Evolutionary conservation across 37 sponge, comb jelly and placozoan genomes (phyloP), one percentile per base, ranked within the genome.

Genomic region (Mnemiopsis leidyi): DNA sequence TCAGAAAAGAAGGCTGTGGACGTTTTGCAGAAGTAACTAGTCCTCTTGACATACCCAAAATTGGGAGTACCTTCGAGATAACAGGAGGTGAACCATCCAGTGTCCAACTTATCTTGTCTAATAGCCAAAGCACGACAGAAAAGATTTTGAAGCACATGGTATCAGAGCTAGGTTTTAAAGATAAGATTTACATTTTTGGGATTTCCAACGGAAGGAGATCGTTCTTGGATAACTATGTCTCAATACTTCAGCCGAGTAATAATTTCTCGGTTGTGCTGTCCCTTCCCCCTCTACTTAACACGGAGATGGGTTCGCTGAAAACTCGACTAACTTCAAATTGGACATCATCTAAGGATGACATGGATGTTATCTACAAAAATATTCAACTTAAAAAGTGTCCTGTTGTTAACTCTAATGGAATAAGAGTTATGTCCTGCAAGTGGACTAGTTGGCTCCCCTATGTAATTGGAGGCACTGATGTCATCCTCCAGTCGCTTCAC

Each of bases 141-240:
- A 37, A 28, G 23, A 85, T 40, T 1, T 37, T 85, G 61, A 18
- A 38, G 9, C 36, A 85, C 26, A 85, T 85, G 90, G 48, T 85
- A 23, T 9, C 33, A 24, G 61, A 40, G 48, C 90, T 85, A 1
- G 48, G 48, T 23, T 85, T 85, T 26, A 38, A 3, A 3, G 24
- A 85, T 29, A 85, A 85, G 29, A 5, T 85, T 1, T 85, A 40
- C 90, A 85, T 85, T 33, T 39, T 85, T n/a, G 90, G 90, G 24
- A 13, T 25, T 26, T 85, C 90, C 20, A 37, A 32, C 0, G 61
- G 90, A 25, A 13, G 90, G 3, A 33, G 21, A 23, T 13, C 38
- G 48, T 39, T 36, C 25, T n/a, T 40, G 24, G 48, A 85, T 28
- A 28, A 85, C 0, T 85, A 48, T 13, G 61, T 48, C 9, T 48